phyloP scores from a whole-genome alignment of 30 jellyfish, hydroid and myxozoan genomes.

The Cassiopea xamachana region DNA sequence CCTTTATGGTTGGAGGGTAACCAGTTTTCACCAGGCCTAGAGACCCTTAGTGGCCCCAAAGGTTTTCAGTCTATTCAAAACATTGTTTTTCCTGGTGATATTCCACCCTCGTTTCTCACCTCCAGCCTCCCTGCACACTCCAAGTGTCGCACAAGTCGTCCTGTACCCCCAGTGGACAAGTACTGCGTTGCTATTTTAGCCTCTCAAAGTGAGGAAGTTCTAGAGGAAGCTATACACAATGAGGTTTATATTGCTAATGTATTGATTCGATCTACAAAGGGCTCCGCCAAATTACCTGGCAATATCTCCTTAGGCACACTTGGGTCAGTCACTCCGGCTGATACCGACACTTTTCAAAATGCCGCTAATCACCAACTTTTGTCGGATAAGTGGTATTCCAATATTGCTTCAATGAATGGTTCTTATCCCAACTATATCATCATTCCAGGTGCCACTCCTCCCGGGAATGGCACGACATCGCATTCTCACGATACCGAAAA shows the following conservation, averaged over 20 bases:
- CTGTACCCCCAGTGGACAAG: conserved; percentile 10
- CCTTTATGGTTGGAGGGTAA: conserved; percentile 50
- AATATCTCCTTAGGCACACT: neutral
- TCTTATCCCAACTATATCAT: neutral
- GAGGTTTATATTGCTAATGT: neutral
- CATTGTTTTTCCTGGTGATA: neutral
- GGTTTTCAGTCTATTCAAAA: neutral
- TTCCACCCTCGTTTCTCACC: neutral
- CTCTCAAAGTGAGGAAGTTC: neutral
- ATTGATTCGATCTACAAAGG: neutral
- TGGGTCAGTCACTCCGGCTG: neutral
- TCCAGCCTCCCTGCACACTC: neutral
- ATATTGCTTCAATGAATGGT: no score
- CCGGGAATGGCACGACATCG: no score
- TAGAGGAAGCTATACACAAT: no score
- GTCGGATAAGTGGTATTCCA: neutral
- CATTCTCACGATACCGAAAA: no score
- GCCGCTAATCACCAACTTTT: neutral
- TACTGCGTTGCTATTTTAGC: neutral
- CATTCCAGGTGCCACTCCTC: neutral
- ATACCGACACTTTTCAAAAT: neutral
- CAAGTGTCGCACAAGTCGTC: conserved; percentile 48
- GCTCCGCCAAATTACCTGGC: neutral
- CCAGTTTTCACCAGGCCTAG: conserved; percentile 40
- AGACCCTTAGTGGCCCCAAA: conserved; percentile 42